These are phyloP conservation scores for Halcyon senegalensis DNA, from an alignment of 2,113 vertebrate genomes.

Conservation along the genomic window DNA sequence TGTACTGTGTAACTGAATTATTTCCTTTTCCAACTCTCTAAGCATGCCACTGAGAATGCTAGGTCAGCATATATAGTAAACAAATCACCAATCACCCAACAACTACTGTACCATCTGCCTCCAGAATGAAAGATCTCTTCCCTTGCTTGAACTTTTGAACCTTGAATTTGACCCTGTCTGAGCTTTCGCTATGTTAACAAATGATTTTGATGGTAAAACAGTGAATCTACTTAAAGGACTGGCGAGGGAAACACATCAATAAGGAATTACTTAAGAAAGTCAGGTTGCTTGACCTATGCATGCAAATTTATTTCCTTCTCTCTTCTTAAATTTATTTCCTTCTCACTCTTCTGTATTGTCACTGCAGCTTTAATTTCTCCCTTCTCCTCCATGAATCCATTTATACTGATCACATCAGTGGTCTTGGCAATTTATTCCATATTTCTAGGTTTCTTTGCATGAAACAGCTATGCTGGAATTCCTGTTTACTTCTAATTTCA, in stretches of 20 bases:
- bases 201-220: neutral
- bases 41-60: neutral
- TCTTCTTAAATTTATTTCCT: slow-evolving; percentile 25
- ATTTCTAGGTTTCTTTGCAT: slow-evolving; percentile 46
- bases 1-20: slow-evolving; percentile 53
- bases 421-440: slow-evolving; percentile 46
- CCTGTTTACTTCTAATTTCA: slow-evolving; percentile 68
- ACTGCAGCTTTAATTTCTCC: slow-evolving; percentile 49
- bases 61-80: slow-evolving; percentile 31
- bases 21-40: slow-evolving; percentile 36
- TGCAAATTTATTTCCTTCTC: slow-evolving; percentile 8
- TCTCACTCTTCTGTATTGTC: neutral
- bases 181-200: neutral
- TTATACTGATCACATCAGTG: slow-evolving; percentile 37
- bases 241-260: neutral
- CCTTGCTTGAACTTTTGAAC: neutral
- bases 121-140: neutral
- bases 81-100: slow-evolving; percentile 25
- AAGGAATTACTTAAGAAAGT: slow-evolving; percentile 28
- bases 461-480: slow-evolving; percentile 68
- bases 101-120: neutral
- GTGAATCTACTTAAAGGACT: slow-evolving; percentile 9
- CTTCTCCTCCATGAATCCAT: slow-evolving; percentile 12
- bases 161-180: slow-evolving; percentile 21
- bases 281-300: slow-evolving; percentile 20